Evolutionary conservation across 2,113 vertebrate genomes (phyloP).

Genomic region (Lathamus discolor): DNA sequence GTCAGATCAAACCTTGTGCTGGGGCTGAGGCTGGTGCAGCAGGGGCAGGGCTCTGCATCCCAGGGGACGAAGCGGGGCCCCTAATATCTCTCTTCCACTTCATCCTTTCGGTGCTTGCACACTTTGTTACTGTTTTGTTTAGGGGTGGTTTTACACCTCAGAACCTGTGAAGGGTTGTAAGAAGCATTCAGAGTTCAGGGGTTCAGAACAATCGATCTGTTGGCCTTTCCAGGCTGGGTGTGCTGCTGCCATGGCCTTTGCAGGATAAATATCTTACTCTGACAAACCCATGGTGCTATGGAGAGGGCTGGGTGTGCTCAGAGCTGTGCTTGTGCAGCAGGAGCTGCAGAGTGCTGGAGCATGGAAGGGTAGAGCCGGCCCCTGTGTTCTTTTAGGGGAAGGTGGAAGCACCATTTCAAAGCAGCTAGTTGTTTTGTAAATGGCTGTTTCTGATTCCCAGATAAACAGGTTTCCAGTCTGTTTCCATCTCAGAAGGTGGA

Average conservation of each 20-base stretch:
- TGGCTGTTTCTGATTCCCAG: not conserved
- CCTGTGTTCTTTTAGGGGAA: not conserved
- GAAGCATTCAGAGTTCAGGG: constrained; percentile 35
- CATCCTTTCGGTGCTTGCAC: not conserved
- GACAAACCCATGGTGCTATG: constrained; percentile 62
- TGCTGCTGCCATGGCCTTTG: constrained; percentile 36
- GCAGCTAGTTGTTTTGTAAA: not conserved
- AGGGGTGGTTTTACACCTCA: not conserved
- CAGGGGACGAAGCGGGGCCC: not conserved
- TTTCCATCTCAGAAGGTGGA: not conserved
- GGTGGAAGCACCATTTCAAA: not conserved
- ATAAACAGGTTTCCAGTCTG: not conserved
- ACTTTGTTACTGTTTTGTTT: not conserved
- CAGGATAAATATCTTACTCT: constrained; percentile 68
- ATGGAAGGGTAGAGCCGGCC: not conserved
- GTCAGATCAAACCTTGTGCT: not conserved
- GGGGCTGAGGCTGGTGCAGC: constrained; percentile 44
- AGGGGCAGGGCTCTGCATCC: not conserved
- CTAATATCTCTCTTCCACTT: not conserved
- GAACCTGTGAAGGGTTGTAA: not conserved
- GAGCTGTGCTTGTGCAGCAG: not conserved
- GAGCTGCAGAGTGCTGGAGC: not conserved
- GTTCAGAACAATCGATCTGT: constrained; percentile 67
- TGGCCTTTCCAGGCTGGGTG: not conserved
- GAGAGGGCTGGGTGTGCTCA: not conserved